Conservation (phyloP, 1,140 invertebrate genomes). For the Drosophila kurseongensis region DNA sequence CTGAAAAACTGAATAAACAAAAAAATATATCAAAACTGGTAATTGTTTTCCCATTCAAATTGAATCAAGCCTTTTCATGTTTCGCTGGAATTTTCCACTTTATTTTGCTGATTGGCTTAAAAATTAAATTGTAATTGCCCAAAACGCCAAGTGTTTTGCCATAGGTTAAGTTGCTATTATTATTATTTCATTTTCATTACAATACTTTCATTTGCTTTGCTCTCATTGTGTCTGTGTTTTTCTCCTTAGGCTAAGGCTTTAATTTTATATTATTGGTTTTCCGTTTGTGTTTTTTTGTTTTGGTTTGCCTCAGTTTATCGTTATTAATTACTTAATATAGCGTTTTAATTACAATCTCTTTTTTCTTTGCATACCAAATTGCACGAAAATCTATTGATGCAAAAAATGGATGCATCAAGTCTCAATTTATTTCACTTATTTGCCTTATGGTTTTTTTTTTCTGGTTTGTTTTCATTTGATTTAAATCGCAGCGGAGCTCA, state of each 20-base stretch:
- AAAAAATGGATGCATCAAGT: constrained; percentile 56
- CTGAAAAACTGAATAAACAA: constrained; percentile 47
- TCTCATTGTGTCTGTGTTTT: constrained; percentile 17
- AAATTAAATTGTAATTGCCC: constrained; percentile 63
- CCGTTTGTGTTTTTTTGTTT: constrained; percentile 27
- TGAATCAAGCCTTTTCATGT: constrained; percentile 44
- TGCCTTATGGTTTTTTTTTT: constrained; percentile 24
- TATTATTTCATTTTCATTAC: constrained; percentile 39
- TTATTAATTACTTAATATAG: constrained; percentile 67
- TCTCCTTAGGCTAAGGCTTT: constrained; percentile 64
- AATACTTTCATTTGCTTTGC: constrained; percentile 22
- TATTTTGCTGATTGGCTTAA: constrained; percentile 65
- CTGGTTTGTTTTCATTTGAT: constrained; percentile 33
- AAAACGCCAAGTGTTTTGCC: constrained; percentile 45
- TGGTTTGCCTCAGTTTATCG: constrained; percentile 29
- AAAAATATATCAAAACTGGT: constrained; percentile 11
- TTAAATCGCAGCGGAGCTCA: constrained; percentile 34
- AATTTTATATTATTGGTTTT: constrained; percentile 43
- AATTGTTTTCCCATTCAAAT: constrained; percentile 36
- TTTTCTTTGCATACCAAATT: constrained; percentile 33
- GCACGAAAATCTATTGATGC: constrained; percentile 50
- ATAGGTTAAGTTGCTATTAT: constrained; percentile 36
- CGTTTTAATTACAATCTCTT: constrained; percentile 75
- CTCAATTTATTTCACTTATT: constrained; percentile 38
- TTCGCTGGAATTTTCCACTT: constrained; percentile 47